phyloP scores from a whole-genome alignment of 2,888 invertebrate genomes.

The Phyto melanocephala region DNA sequence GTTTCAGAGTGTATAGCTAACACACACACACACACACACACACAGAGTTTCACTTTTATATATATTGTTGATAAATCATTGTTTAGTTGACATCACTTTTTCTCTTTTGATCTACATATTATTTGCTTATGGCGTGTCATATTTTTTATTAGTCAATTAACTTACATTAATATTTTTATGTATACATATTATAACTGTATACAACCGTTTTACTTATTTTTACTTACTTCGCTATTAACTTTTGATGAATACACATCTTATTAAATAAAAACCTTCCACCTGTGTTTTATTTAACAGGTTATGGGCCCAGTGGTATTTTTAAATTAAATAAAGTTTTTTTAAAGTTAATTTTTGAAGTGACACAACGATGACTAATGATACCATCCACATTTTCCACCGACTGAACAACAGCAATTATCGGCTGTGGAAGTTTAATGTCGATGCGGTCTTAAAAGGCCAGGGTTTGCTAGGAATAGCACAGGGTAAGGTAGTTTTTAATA shows the following conservation, averaged over 20 bases:
- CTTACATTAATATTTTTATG: too few relatives aligned
- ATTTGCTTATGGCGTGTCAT: too few relatives aligned
- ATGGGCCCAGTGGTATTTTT: constrained; percentile 14
- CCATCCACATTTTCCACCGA: constrained; percentile 38
- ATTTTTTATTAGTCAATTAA: too few relatives aligned
- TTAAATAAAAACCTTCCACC: neutral
- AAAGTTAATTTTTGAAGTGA: neutral
- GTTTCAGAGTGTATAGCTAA: too few relatives aligned
- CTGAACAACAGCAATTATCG: constrained; percentile 36
- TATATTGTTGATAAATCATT: too few relatives aligned
- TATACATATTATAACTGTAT: too few relatives aligned
- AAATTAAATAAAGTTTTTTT: neutral
- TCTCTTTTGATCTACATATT: too few relatives aligned
- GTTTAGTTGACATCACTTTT: too few relatives aligned
- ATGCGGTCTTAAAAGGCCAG: constrained; percentile 49
- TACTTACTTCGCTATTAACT: too few relatives aligned
- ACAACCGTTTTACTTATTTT: too few relatives aligned
- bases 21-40: too few relatives aligned
- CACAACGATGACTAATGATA: constrained; percentile 28
- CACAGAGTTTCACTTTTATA: too few relatives aligned
- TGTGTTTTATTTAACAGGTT: constrained; percentile 26
- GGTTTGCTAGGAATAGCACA: constrained; percentile 24
- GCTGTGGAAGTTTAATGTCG: constrained; percentile 39
- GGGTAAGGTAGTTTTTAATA: constrained; percentile 16
- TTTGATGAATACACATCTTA: neutral